A percentile compares a stretch with the other conserved stretches of the same genome.
These are phyloP conservation scores for Anthopleura xanthogrammica DNA, from an alignment of 92 coral and sea anemone genomes.

Conservation along the genomic window DNA sequence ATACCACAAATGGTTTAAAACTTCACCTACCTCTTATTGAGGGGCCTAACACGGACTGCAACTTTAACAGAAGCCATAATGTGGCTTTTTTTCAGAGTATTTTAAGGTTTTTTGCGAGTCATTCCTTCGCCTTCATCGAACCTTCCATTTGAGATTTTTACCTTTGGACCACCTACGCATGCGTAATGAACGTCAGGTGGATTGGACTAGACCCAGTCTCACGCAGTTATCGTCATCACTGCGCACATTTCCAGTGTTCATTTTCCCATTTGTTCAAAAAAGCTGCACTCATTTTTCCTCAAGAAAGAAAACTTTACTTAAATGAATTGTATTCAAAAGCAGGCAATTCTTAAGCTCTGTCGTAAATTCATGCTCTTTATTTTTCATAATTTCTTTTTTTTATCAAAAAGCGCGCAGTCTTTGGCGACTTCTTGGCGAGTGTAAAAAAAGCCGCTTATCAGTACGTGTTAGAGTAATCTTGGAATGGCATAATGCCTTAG, in stretches of 20 bases:
- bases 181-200: slow-evolving; percentile 30
- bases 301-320: neutral
- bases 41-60: slow-evolving; percentile 98
- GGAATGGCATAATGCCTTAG: no score
- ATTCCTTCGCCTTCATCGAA: slow-evolving; percentile 20
- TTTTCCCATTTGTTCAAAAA: neutral
- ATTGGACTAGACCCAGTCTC: slow-evolving; percentile 16
- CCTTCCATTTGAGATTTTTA: slow-evolving; percentile 8
- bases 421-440: no score
- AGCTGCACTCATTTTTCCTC: neutral
- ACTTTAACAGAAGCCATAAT: slow-evolving; percentile 98
- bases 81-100: slow-evolving; percentile 15
- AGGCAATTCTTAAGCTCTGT: no score
- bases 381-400: no score
- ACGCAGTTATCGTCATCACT: neutral
- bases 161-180: slow-evolving; percentile 17
- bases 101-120: slow-evolving; percentile 62
- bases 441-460: no score
- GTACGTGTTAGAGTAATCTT: no score
- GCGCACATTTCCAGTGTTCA: neutral
- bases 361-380: no score
- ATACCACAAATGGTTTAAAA: slow-evolving; percentile 11
- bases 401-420: no score
- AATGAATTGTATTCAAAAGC: no score
- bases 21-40: slow-evolving; percentile 82